Evolutionary conservation across 2,888 invertebrate species (phyloP), one percentile per base, ranked within the genome.

Genomic region (Luperina nickerlii): DNA sequence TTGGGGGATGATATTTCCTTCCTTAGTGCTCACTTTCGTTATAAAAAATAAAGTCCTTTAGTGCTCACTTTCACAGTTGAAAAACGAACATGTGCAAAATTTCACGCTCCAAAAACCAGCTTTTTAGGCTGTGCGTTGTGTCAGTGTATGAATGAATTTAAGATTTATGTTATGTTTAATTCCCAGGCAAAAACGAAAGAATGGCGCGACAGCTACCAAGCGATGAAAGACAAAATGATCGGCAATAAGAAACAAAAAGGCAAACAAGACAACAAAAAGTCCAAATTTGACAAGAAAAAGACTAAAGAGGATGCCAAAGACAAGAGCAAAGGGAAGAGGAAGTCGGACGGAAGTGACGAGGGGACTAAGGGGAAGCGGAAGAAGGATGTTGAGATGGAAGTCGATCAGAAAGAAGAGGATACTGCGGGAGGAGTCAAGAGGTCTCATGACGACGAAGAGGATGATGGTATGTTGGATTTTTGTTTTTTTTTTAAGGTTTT

Each of bases 201-300:
- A 88, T 97, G 96, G 96, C 94, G 94, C 2, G 95, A 95, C 2
- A 94, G 87, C 83, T 96, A 96, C 85, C 95, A 96, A 91, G 93
- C 93, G 0, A 94, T 96, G 95, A 96, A 96, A 86, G 95, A 96
- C 42, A 96, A 95, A 84, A 96, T 96, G 95, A 93, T 91, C 0
- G 95, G 95, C 11, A 92, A 94, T 27, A 92, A 94, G 60, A 95
- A 95, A 80, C 92, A 94, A 38, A 95, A 94, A 85, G 93, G 93
- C 82, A 95, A 96, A 84, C 92, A 91, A 73, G 57, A 92, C 71
- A 94, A 91, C 67, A 95, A 95, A 74, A 96, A 96, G 78, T 66
- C 89, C 0, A 96, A 96, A 88, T 87, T 87, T 9, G 94, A 95
- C 27, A 91, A 91, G 67, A 94, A 95, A 83, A 94, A 92, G 66